Conservation (phyloP, 2,888 invertebrate genomes). For the Limenitis camilla region DNA sequence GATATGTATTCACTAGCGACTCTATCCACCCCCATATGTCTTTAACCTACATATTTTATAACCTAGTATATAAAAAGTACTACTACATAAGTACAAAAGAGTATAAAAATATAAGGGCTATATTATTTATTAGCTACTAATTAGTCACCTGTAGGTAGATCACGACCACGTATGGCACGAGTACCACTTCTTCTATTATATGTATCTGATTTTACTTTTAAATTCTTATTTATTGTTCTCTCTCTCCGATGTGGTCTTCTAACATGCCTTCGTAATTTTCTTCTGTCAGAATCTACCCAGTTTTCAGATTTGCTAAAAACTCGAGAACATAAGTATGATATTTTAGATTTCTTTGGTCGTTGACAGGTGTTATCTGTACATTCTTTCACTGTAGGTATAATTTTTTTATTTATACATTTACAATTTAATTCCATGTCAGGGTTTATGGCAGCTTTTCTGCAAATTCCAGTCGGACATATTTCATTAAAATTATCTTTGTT, state of each 20-base stretch:
- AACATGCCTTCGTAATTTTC: neutral
- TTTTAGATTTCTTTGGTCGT: conserved; percentile 8
- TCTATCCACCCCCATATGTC: too few relatives aligned
- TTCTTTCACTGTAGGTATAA: conserved; percentile 14
- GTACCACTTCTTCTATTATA: neutral
- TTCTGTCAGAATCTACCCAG: conserved; percentile 1
- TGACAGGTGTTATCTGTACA: conserved; percentile 21
- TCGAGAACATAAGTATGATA: conserved; percentile 19
- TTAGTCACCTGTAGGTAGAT: neutral
- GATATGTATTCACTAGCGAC: too few relatives aligned
- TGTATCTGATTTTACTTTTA: neutral
- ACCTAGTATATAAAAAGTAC: too few relatives aligned
- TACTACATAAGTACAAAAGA: too few relatives aligned
- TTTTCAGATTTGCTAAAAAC: conserved; percentile 22
- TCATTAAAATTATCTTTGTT: conserved; percentile 1
- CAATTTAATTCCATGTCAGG: conserved; percentile 16
- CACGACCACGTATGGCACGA: too few relatives aligned
- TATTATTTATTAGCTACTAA: too few relatives aligned
- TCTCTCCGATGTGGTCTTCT: neutral
- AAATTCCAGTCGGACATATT: conserved; percentile 26
- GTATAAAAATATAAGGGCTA: too few relatives aligned
- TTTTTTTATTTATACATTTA: conserved; percentile 25
- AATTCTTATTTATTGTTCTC: neutral
- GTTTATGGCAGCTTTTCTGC: conserved; percentile 15
- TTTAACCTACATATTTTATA: too few relatives aligned